Evolutionary conservation across 35 echinoderm and acorn worm genomes (phyloP), one percentile per base, ranked within the genome.

Genomic region (Chiridota heheva): DNA sequence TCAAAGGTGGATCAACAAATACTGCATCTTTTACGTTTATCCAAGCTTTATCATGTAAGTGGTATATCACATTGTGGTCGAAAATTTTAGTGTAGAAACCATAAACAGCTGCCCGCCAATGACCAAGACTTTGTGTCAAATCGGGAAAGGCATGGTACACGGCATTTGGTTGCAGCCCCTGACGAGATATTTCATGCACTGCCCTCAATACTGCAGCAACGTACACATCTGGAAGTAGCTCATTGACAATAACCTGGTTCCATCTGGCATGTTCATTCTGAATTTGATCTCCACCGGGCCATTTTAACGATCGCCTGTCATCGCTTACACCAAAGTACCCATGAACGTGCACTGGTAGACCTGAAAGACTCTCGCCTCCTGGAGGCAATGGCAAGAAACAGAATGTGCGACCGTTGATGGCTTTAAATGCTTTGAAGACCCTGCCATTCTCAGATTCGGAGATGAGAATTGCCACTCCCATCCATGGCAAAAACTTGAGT

Each of bases 281-380:
- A 57, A 76, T 76, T 6, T 77, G 84, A 25, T 96, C 93, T 39
- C 57, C 44, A 46, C 72, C 88, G 7, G 84, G 88, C 88, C 93
- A 91, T 63, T 91, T 91, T 8, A 96, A 42, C 31, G 66, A 62
- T 2, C 87, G 80, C 24, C 92, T 82, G 39, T 96, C 73, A 48
- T 86, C 78, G n/a, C 68, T 78, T 5, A 96, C 59, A 40, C 83
- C 93, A 84, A 96, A 96, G 60, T 80, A 90, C 10, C 88, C 93
- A 84, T 96, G 82, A 17, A 96, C 55, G 72, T 96, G 93, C 2
- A 96, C 87, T 10, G 93, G 93, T 63, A 97, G 82, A 17, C 84
- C 88, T 16, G 84, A 87, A 2, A 33, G 28, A 20, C 44, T 81
- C 15, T 84, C 73, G 6, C 84, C 82, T 39, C 81, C 70, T 5